These are phyloP conservation scores for Oophaga pumilio DNA, from an alignment of 2,113 vertebrate genomes.

Conservation along the genomic window DNA sequence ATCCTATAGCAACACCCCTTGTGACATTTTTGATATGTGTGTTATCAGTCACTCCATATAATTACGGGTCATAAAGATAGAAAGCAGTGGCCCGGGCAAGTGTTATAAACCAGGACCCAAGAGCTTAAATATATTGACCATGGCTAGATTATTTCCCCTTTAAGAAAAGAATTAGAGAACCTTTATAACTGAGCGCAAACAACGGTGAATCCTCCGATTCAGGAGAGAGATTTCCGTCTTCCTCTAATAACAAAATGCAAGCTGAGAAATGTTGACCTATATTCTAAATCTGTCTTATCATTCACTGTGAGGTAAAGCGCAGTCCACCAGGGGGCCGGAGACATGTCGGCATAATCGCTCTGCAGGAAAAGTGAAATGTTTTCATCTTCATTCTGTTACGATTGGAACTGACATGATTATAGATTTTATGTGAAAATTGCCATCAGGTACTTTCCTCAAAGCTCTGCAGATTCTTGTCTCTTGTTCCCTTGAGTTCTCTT, in stretches of 20 bases:
- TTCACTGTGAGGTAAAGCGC: neutral
- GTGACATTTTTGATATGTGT: too few relatives aligned
- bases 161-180: neutral
- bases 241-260: neutral
- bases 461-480: neutral
- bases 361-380: slow-evolving; percentile 7
- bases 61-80: too few relatives aligned
- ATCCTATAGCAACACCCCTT: too few relatives aligned
- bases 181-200: neutral
- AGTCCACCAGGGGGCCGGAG: neutral
- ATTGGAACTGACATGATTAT: neutral
- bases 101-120: too few relatives aligned
- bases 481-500: neutral
- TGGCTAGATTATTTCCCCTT: neutral
- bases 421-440: neutral
- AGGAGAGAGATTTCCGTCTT: slow-evolving; percentile 32
- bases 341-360: neutral
- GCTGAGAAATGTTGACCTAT: slow-evolving; percentile 22
- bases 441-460: neutral
- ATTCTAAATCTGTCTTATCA: slow-evolving; percentile 20
- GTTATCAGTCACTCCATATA: too few relatives aligned
- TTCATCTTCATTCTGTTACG: neutral
- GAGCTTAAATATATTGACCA: too few relatives aligned
- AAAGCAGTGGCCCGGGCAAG: too few relatives aligned
- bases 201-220: neutral